phyloP scores from a whole-genome alignment of 1,140 invertebrate species.

The Apis florea region DNA sequence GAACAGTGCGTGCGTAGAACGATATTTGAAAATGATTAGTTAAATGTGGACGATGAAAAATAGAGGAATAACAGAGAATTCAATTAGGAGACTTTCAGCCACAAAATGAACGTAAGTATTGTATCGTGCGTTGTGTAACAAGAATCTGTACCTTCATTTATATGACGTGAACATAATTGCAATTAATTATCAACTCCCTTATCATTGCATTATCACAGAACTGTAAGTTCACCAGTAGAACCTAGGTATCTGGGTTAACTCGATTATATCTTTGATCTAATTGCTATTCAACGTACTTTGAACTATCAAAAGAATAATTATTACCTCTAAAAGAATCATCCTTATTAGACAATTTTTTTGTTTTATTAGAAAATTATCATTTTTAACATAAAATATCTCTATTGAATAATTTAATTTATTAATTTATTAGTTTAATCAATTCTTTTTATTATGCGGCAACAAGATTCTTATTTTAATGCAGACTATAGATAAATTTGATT shows the following conservation, averaged over 20 bases:
- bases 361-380: no score
- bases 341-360: no score
- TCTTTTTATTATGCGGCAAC: no score
- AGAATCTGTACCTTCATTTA: not conserved
- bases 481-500: no score
- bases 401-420: no score
- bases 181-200: slow-evolving; percentile 28
- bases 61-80: not conserved
- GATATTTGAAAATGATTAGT: not conserved
- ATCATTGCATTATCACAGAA: slow-evolving; percentile 19
- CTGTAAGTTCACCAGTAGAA: not conserved
- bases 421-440: no score
- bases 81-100: not conserved
- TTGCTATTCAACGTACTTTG: not conserved
- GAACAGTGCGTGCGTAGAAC: no score
- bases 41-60: not conserved
- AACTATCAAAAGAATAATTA: not conserved
- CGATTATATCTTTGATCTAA: slow-evolving; percentile 47
- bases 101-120: not conserved
- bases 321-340: no score
- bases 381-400: no score
- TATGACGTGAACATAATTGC: slow-evolving; percentile 31
- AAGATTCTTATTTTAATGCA: no score
- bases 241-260: slow-evolving; percentile 27
- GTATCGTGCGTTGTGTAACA: not conserved